A percentile compares a stretch with the other conserved stretches of the same genome.
phyloP scores from a whole-genome alignment of 2,797 vertebrate species.

The Falco columbarius region DNA sequence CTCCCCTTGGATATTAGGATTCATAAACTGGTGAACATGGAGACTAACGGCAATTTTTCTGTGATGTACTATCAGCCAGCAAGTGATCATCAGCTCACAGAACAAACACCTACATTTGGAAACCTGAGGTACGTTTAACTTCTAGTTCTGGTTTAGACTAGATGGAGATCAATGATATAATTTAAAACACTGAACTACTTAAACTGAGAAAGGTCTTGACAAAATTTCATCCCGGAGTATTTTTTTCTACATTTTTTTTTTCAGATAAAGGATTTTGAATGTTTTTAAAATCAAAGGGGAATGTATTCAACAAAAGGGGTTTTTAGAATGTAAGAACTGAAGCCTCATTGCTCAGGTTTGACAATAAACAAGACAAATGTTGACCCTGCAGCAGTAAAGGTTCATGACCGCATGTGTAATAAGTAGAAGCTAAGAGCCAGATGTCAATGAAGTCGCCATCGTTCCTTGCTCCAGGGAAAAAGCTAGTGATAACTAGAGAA shows the following conservation, averaged over 20 bases:
- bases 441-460: neutral
- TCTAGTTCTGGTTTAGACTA: neutral
- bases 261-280: neutral
- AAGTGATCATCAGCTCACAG: neutral
- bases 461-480: constrained; percentile 2
- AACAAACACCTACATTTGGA: neutral
- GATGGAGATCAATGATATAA: neutral
- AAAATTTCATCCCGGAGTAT: neutral
- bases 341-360: neutral
- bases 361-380: constrained; percentile 28
- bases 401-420: neutral
- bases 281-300: neutral
- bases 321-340: neutral
- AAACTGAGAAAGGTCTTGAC: neutral
- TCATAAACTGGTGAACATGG: neutral
- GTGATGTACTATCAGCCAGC: neutral
- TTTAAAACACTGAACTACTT: neutral
- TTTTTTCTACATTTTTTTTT: neutral
- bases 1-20: neutral
- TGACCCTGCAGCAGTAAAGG: constrained; percentile 12
- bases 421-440: constrained; percentile 2
- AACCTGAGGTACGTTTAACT: neutral
- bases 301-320: neutral
- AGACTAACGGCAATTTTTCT: neutral
- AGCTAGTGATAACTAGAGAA: neutral